Base-by-base conservation (phyloP, 2,888 invertebrate genomes). In the Scelioninae gen. 2 region DNA sequence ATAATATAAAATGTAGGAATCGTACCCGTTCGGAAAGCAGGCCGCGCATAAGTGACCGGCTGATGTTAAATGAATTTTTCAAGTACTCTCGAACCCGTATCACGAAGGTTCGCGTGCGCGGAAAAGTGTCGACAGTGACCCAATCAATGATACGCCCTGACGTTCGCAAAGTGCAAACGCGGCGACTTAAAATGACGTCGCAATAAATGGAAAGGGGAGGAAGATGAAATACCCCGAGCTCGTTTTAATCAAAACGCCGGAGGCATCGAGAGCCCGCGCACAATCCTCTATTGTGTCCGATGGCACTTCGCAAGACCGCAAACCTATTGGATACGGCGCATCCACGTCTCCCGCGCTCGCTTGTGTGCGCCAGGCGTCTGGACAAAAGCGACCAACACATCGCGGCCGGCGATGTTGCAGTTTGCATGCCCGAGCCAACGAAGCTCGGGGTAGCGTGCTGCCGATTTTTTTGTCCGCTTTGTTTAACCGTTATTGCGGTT, bases 221-320 rank as follows among this genome's bases (percentile, higher is more conserved):
- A 63, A 74, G 72, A 73, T 53, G 73, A 65, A 77, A 74, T 68
- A 65, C 37, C 33, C 33, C 10, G 64, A 55, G 60, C 68, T 64
- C 45, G 68, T 77, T 83, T 83, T 82, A 81, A 83, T 83, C 82
- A 82, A 81, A 81, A 75, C 78, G 73, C 76, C 73, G 41, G 74
- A 58, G 73, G 74, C 63, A 63, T 75, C 72, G 50, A 55, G 70
- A 73, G 76, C 57, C 60, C 73, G 68, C 61, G 76, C 78, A 83
- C 80, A 80, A 82, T 81, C 75, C 70, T 52, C 70, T 46, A 78
- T 82, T 82, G 79, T 78, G 73, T 77, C 75, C 70, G 43, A 69
- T 72, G 78, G 72, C 76, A 76, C 79, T 79, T 80, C 78, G 79
- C 79, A 78, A 77, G 74, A 69, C 74, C 73, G 68, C 67, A 61